Percentiles rank a stretch among this genome's conserved stretches.
Evolutionary conservation across 2,113 vertebrate genomes (phyloP).

Genomic region (Mohoua ochrocephala): DNA sequence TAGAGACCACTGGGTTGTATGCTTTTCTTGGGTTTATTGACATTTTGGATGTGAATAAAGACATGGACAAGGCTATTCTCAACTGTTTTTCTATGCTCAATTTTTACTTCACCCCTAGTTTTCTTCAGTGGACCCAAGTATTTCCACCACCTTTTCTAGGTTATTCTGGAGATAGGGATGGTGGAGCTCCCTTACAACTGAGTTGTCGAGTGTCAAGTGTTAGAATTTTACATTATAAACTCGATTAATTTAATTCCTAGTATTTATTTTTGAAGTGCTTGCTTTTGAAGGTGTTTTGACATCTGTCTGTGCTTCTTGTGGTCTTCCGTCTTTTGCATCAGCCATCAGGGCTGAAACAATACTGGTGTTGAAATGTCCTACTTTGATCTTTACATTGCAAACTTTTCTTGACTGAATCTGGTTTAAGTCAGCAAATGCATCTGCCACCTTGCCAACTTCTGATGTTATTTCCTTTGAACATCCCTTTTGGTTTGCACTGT

Average conservation of each 20-base stretch:
- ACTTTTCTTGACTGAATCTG: conserved; percentile 8
- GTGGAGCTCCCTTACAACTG: not conserved
- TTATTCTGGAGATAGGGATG: not conserved
- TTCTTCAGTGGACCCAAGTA: not conserved
- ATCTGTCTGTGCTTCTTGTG: not conserved
- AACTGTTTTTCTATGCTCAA: not conserved
- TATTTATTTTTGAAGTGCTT: not conserved
- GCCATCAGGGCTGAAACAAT: not conserved
- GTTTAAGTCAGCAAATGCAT: not conserved
- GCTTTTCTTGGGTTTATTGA: not conserved
- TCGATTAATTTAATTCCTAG: not conserved
- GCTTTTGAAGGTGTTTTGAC: not conserved
- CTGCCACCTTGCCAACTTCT: conserved; percentile 14
- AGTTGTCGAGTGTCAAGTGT: not conserved
- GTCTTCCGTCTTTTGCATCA: not conserved
- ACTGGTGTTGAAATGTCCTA: not conserved
- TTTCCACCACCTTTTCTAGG: not conserved
- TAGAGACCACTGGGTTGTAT: not conserved
- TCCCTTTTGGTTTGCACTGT: not conserved
- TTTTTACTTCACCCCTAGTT: not conserved
- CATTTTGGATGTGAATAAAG: not conserved
- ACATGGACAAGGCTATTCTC: not conserved
- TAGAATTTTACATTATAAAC: not conserved
- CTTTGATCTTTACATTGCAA: conserved; percentile 3
- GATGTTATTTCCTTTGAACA: conserved; percentile 23